Conservation (phyloP, 2,888 invertebrate species). For the Pycnomerus fuliginosus region DNA sequence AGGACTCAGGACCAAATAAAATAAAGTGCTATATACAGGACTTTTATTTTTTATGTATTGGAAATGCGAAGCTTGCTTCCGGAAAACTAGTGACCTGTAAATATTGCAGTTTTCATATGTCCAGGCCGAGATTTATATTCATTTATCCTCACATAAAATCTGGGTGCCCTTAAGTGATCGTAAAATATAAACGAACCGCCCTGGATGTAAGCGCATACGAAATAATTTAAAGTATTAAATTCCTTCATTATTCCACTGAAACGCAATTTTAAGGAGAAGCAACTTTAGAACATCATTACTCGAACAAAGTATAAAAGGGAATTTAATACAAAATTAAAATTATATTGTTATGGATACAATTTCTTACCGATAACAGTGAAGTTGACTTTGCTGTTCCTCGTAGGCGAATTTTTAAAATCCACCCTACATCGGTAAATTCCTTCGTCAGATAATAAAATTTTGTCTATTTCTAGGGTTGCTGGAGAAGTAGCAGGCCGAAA, state of each 20-base stretch:
- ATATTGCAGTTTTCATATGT: slow-evolving; percentile 26
- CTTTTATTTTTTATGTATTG: slow-evolving; percentile 15
- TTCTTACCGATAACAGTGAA: slow-evolving; percentile 74
- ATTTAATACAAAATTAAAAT: slow-evolving; percentile 13
- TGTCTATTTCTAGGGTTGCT: slow-evolving; percentile 62
- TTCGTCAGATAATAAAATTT: slow-evolving; percentile 62
- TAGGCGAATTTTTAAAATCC: slow-evolving; percentile 73
- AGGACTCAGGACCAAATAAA: slow-evolving; percentile 25
- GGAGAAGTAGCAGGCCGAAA: slow-evolving; percentile 59
- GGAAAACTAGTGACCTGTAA: slow-evolving; percentile 29
- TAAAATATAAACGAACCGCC: not conserved
- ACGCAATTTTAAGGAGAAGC: slow-evolving; percentile 2
- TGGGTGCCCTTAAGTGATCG: not conserved
- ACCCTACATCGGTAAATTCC: slow-evolving; percentile 73
- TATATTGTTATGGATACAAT: slow-evolving; percentile 26
- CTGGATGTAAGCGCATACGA: not conserved
- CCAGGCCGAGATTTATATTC: slow-evolving; percentile 25
- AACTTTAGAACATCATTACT: slow-evolving; percentile 6
- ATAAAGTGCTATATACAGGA: slow-evolving; percentile 11
- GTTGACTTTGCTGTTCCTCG: slow-evolving; percentile 71
- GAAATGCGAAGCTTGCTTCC: slow-evolving; percentile 15
- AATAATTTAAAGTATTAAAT: slow-evolving; percentile 8
- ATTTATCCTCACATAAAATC: not conserved
- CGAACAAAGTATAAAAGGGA: slow-evolving; percentile 1
- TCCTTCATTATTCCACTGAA: slow-evolving; percentile 14